These are phyloP conservation scores for Spinus pinus DNA, from an alignment of 2,797 vertebrate species.

Conservation along the genomic window DNA sequence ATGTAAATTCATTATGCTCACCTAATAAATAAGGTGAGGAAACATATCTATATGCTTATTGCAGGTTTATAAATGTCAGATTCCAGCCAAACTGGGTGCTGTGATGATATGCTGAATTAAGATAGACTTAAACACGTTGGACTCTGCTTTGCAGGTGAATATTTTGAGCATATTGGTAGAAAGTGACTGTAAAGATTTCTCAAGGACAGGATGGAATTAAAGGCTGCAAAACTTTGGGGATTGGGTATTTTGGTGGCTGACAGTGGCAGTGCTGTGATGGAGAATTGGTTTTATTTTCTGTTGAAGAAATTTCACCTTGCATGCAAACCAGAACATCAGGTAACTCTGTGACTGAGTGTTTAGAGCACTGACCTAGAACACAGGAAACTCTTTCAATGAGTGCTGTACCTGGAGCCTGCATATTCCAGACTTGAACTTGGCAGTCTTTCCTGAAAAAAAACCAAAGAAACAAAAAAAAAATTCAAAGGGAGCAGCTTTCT, in stretches of 20 bases:
- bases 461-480: not conserved
- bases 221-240: not conserved
- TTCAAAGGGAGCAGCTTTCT: not conserved
- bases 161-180: not conserved
- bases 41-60: not conserved
- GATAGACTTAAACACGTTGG: not conserved
- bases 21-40: not conserved
- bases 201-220: not conserved
- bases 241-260: not conserved
- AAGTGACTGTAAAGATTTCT: not conserved
- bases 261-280: rapidly evolving
- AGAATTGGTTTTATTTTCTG: not conserved
- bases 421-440: not conserved
- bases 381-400: not conserved
- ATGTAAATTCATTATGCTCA: not conserved
- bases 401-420: not conserved
- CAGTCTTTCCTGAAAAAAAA: not conserved
- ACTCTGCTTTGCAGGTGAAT: not conserved
- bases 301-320: not conserved
- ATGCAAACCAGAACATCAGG: not conserved
- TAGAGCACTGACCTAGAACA: not conserved
- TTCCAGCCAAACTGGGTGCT: not conserved
- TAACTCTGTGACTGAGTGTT: not conserved
- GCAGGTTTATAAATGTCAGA: not conserved
- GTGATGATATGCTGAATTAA: not conserved